Evolutionary conservation across 2,113 vertebrate species (phyloP).

Genomic region (Ciconia boyciana): DNA sequence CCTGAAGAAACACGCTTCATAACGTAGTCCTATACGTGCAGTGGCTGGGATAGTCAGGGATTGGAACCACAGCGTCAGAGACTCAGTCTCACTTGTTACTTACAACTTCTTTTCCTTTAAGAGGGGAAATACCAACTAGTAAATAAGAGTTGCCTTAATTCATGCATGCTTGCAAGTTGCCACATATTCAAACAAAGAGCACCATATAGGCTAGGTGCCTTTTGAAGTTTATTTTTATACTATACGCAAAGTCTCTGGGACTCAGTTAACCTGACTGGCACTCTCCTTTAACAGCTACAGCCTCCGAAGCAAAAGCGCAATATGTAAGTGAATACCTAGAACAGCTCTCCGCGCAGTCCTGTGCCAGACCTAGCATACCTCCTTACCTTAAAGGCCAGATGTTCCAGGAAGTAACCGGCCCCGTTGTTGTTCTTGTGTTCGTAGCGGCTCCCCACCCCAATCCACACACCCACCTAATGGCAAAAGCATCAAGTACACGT

Average conservation of each 20-base stretch:
- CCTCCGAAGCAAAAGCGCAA: accelerated
- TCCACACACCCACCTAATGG: constrained; percentile 90
- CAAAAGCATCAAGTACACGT: not conserved
- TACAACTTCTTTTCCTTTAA: not conserved
- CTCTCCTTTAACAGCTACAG: not conserved
- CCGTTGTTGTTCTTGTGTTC: constrained; percentile 89
- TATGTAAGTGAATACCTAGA: accelerated
- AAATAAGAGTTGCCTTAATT: not conserved
- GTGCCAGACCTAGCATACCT: not conserved
- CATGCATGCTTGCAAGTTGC: not conserved
- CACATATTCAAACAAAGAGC: not conserved
- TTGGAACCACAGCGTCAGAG: not conserved
- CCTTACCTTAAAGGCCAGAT: constrained; percentile 92
- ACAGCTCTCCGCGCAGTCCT: not conserved
- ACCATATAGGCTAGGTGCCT: not conserved
- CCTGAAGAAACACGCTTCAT: not conserved
- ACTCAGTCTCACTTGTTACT: not conserved
- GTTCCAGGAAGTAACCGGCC: constrained; percentile 88
- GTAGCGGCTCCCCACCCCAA: constrained; percentile 85
- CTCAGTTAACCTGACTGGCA: not conserved
- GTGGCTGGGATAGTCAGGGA: not conserved
- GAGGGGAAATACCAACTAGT: not conserved
- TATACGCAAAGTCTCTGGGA: not conserved
- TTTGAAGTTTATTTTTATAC: not conserved
- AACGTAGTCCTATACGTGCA: accelerated